These are phyloP conservation scores for Poecilia gillii DNA, from an alignment of 2,797 vertebrate genomes.

Conservation along the genomic window DNA sequence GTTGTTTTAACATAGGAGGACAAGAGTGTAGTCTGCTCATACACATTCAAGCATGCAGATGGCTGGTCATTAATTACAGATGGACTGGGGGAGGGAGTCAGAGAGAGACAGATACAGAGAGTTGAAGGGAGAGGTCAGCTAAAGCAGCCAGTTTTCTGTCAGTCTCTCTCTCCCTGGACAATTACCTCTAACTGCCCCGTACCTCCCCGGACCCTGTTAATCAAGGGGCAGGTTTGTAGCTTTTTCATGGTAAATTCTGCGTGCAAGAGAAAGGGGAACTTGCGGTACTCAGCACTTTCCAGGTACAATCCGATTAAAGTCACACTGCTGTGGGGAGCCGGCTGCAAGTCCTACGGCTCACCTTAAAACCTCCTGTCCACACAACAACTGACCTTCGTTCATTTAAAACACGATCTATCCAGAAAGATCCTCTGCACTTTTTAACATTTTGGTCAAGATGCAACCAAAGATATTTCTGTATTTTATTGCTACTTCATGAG, in stretches of 20 bases:
- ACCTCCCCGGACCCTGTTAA: constrained; percentile 74
- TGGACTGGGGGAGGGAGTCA: constrained; percentile 62
- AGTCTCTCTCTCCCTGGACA: constrained; percentile 63
- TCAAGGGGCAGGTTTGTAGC: constrained; percentile 71
- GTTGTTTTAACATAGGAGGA: constrained; percentile 76
- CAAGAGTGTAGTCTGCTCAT: constrained; percentile 77
- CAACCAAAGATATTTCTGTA: not conserved
- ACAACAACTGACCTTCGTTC: constrained; percentile 29
- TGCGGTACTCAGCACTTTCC: constrained; percentile 78
- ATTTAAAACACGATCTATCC: constrained; percentile 5
- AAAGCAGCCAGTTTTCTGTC: constrained; percentile 57
- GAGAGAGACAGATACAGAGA: constrained; percentile 33
- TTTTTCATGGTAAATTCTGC: constrained; percentile 24
- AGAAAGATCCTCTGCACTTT: not conserved
- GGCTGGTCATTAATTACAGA: constrained; percentile 81
- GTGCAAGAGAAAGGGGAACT: constrained; percentile 49
- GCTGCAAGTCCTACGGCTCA: constrained; percentile 41
- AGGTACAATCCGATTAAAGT: constrained; percentile 79
- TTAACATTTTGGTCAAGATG: not conserved
- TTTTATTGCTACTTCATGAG: not conserved
- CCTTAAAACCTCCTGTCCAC: constrained; percentile 51
- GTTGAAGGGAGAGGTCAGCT: constrained; percentile 52
- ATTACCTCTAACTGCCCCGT: constrained; percentile 66
- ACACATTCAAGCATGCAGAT: constrained; percentile 78
- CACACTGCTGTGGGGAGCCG: constrained; percentile 62